phyloP scores from a whole-genome alignment of 1,140 invertebrate genomes.

The Papilio polyxenes region DNA sequence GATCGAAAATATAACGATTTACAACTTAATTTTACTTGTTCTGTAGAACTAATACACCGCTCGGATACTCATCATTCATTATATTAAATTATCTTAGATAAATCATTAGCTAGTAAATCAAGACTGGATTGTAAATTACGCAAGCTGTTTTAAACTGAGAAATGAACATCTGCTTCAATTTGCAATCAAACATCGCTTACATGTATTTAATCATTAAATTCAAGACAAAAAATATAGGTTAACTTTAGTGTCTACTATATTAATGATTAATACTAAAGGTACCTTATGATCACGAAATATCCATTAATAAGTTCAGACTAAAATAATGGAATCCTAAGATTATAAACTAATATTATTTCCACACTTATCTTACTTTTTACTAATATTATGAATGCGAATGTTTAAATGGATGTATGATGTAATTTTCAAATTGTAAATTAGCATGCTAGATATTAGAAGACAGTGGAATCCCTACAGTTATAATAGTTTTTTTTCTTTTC shows the following conservation, averaged over 20 bases:
- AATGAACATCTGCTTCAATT: conserved; percentile 15
- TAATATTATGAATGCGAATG: too few species aligned
- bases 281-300: neutral
- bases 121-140: conserved; percentile 10
- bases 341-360: neutral
- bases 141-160: neutral
- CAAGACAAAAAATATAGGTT: conserved; percentile 4
- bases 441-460: too few species aligned
- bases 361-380: neutral
- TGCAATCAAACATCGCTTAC: conserved; percentile 16
- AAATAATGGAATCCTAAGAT: neutral
- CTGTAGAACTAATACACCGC: neutral
- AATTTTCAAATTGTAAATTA: too few species aligned
- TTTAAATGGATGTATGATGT: too few species aligned
- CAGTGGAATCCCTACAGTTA: too few species aligned
- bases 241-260: neutral
- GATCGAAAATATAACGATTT: neutral
- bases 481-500: too few species aligned
- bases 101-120: conserved; percentile 19
- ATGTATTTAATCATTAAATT: conserved; percentile 10
- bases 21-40: neutral
- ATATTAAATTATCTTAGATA: conserved; percentile 14
- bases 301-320: neutral
- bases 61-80: neutral
- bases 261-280: neutral